Conservation (phyloP, 1,140 invertebrate species). For the Macrobrachium rosenbergii region DNA sequence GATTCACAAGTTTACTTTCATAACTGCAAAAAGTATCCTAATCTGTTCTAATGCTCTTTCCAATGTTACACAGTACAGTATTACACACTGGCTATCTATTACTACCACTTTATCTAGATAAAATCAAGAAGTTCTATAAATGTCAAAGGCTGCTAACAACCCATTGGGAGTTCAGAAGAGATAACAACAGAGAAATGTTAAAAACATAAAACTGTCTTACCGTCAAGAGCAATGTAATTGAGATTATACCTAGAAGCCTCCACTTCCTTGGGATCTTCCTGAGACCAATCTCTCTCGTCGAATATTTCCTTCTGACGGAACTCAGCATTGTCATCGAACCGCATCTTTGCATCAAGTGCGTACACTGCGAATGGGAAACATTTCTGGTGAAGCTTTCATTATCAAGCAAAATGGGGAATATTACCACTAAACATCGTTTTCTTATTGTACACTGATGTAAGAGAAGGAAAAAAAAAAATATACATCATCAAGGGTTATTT, state of each 20-base stretch:
- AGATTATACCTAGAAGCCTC: constrained; percentile 92
- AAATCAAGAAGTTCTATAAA: no score
- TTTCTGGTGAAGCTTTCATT: background rate
- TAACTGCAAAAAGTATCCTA: no score
- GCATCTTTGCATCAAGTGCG: constrained; percentile 93
- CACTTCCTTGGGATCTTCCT: constrained; percentile 95
- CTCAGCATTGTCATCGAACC: constrained; percentile 96
- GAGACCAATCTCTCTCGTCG: constrained; percentile 86
- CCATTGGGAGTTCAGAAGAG: no score
- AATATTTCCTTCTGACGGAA: constrained; percentile 95
- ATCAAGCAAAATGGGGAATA: background rate
- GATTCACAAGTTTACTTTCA: no score
- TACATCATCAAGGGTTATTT: no score
- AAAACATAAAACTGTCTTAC: constrained; percentile 74
- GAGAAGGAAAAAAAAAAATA: no score
- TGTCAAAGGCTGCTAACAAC: no score
- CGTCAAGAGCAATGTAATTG: constrained; percentile 97
- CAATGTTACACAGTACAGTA: background rate
- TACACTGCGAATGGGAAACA: constrained; percentile 77
- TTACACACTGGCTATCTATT: background rate
- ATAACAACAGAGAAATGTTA: no score
- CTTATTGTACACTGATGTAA: no score
- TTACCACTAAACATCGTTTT: background rate
- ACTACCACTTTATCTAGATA: background rate
- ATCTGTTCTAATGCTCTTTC: no score